Evolutionary conservation across 2,797 vertebrate species (phyloP).

Genomic region (Acanthopagrus latus): DNA sequence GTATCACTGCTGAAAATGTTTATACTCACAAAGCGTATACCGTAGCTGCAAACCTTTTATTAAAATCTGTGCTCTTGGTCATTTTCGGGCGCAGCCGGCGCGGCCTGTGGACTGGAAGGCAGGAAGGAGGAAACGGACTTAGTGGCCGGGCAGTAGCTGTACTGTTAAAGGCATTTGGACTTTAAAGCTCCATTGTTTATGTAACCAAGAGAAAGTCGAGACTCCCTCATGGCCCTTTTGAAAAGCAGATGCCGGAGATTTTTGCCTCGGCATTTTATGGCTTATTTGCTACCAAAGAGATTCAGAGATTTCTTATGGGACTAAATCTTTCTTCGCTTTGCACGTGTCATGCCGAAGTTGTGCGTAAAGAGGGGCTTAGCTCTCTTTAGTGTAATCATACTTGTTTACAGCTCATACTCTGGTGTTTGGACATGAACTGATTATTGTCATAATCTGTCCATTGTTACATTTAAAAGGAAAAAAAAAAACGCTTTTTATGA

Average conservation of each 20-base stretch:
- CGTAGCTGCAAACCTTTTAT: conserved; percentile 14
- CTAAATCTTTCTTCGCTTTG: conserved; percentile 51
- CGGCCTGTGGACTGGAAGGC: no score
- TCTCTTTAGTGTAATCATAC: conserved; percentile 4
- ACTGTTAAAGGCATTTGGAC: conserved; percentile 84
- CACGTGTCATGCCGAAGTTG: conserved; percentile 44
- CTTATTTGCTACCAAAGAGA: conserved; percentile 75
- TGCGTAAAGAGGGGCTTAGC: conserved; percentile 21
- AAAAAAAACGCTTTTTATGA: not conserved
- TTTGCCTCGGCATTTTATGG: conserved; percentile 74
- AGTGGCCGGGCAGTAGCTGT: conserved; percentile 73
- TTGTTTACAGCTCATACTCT: conserved; percentile 5
- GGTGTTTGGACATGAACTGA: not conserved
- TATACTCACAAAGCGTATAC: not conserved
- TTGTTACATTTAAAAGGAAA: not conserved
- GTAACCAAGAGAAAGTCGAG: conserved; percentile 81
- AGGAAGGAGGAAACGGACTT: conserved; percentile 66
- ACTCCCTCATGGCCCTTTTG: conserved; percentile 75
- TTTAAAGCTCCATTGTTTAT: conserved; percentile 84
- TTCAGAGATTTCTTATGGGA: conserved; percentile 55
- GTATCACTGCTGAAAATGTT: conserved; percentile 30
- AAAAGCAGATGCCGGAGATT: conserved; percentile 79
- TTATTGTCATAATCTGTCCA: conserved; percentile 29
- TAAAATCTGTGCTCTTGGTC: conserved; percentile 15
- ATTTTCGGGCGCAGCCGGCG: conserved; percentile 17